Conservation (phyloP, 2,888 invertebrate species). For the Resseliella maxima region DNA sequence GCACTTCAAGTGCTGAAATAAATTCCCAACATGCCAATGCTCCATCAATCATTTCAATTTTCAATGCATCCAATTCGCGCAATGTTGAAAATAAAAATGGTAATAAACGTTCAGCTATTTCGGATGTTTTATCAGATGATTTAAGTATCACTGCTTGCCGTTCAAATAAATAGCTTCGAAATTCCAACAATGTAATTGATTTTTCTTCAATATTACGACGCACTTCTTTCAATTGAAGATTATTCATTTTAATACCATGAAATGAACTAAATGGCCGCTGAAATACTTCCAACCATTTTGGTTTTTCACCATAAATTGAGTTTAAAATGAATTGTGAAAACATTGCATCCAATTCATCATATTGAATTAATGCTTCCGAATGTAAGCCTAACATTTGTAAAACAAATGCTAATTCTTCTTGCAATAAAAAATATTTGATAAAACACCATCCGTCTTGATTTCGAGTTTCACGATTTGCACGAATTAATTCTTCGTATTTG, state of each 20-base stretch:
- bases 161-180: constrained; percentile 92
- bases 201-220: constrained; percentile 64
- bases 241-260: constrained; percentile 78
- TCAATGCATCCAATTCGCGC: constrained; percentile 84
- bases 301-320: constrained; percentile 88
- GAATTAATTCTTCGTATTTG: constrained; percentile 89
- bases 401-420: constrained; percentile 96
- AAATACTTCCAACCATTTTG: constrained; percentile 86
- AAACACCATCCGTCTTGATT: constrained; percentile 95
- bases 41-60: constrained; percentile 82
- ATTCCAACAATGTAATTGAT: constrained; percentile 82
- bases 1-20: constrained; percentile 88
- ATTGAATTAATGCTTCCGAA: constrained; percentile 95
- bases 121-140: constrained; percentile 80
- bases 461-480: constrained; percentile 88
- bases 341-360: constrained; percentile 95
- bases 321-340: constrained; percentile 97
- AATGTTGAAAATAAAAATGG: constrained; percentile 91
- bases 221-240: constrained; percentile 65
- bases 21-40: constrained; percentile 94
- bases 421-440: constrained; percentile 90
- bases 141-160: constrained; percentile 89
- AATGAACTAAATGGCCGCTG: constrained; percentile 83
- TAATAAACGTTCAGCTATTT: constrained; percentile 88
- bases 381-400: constrained; percentile 93